Percentiles rank a stretch among this genome's conserved stretches.
Evolutionary conservation across 2,797 vertebrate species (phyloP).

Genomic region (Poeciliopsis turneri): DNA sequence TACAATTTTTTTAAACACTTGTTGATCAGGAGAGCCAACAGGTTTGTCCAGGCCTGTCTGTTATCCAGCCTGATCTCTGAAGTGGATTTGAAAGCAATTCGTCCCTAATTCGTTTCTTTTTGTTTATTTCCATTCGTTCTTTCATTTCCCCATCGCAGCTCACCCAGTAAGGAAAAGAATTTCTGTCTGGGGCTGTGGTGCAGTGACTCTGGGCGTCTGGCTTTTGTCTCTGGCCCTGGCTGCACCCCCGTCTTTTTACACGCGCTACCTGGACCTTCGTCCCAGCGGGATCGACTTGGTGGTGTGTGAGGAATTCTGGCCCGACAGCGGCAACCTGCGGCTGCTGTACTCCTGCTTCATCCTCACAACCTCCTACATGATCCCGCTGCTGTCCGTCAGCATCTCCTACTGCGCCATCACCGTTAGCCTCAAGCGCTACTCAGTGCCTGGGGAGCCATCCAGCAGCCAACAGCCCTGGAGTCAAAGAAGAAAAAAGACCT

Average conservation of each 20-base stretch:
- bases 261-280: slow-evolving; percentile 78
- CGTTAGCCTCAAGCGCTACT: slow-evolving; percentile 73
- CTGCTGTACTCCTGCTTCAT: slow-evolving; percentile 82
- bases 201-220: slow-evolving; percentile 78
- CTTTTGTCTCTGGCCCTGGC: slow-evolving; percentile 79
- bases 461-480: slow-evolving; percentile 77
- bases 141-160: slow-evolving; percentile 54
- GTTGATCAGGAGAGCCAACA: neutral
- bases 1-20: neutral
- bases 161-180: slow-evolving; percentile 81
- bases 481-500: slow-evolving; percentile 79
- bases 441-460: slow-evolving; percentile 73
- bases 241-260: slow-evolving; percentile 77
- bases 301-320: slow-evolving; percentile 86
- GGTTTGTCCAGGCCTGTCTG: neutral
- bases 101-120: neutral
- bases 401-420: slow-evolving; percentile 83
- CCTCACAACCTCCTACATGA: slow-evolving; percentile 79
- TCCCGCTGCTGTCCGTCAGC: slow-evolving; percentile 81
- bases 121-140: neutral
- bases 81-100: neutral
- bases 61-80: no score
- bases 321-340: slow-evolving; percentile 68
- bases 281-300: slow-evolving; percentile 77
- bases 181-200: slow-evolving; percentile 74